Base-by-base conservation (phyloP, 2,113 vertebrate genomes). In the Anthoscopus minutus region DNA sequence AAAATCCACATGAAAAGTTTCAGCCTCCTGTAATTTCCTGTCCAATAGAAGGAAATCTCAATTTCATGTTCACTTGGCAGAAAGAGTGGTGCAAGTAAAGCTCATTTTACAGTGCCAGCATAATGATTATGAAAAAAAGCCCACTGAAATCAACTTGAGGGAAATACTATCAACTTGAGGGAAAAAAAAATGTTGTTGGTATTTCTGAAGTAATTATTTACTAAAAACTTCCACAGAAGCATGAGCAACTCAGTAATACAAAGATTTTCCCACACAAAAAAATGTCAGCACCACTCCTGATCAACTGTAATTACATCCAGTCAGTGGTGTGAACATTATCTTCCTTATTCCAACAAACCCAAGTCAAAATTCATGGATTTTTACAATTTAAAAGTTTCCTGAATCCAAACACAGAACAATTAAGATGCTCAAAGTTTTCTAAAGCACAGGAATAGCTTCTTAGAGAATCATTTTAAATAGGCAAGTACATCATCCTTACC, bases 401-500 rank as follows among this genome's bases (percentile, higher is more conserved):
- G 21, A 82, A 72, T 50, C 37, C 27, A 66, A 78, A 79, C 17
- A 50, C 9, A 54, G 61, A 72, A n/a, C 30, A 72, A 18, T 45
- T 71, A 25, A 79, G 85, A 40, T 14, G 44, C 28, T 28, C 18
- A 14, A 71, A 69, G 15, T n/a, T 64, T 73, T 80, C 54, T 42
- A 65, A 56, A 80, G 54, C 10, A 60, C 18, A 11, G 1, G 2
- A 44, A 19, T 3, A 57, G 50, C 33, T 53, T 89, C 53, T 81
- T 76, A 61, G 27, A 67, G 28, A 71, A 73, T 38, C 2, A 38
- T 42, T 84, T 66, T 56, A 67, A 35, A 64, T 12, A 44, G 35
- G 5, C 21, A 50, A 74, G 31, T 15, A 33, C 22, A 28, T 30
- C 25, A 66, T 5, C 81, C 44, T 71, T 70, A 99, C 99, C 98